A percentile compares a stretch with the other conserved stretches of the same genome.
These are phyloP conservation scores for Helarctos malayanus DNA, from an alignment of 2,797 vertebrate species.

Conservation along the genomic window DNA sequence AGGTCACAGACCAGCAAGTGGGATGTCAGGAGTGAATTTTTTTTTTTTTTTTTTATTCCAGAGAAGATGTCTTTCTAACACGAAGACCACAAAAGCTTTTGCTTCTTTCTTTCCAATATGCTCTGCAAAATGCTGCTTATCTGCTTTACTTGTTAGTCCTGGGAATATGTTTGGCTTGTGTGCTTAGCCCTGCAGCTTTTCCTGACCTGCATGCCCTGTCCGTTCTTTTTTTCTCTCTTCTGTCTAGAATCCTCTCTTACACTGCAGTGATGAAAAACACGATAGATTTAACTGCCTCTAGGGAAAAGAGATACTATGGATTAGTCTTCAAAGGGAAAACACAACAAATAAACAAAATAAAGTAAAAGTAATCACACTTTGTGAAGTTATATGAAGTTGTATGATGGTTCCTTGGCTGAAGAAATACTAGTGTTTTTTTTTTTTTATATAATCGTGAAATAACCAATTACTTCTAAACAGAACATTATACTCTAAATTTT, in stretches of 20 bases:
- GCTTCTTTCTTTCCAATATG: neutral
- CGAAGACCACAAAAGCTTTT: neutral
- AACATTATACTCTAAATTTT: neutral
- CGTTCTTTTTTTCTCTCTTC: neutral
- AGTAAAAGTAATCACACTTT: neutral
- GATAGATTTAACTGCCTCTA: neutral
- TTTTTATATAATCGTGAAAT: neutral
- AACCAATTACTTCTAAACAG: neutral
- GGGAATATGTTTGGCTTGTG: neutral
- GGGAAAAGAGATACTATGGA: neutral
- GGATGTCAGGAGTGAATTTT: neutral
- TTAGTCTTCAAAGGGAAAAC: neutral
- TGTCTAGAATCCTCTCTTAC: neutral
- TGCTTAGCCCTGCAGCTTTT: constrained; percentile 16
- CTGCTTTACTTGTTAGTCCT: neutral
- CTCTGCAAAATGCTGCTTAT: neutral
- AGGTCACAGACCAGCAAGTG: neutral
- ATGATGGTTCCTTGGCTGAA: neutral
- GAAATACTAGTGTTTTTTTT: neutral
- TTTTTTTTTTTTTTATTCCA: neutral
- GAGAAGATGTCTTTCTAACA: constrained; percentile 21
- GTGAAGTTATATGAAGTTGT: neutral
- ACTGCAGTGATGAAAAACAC: neutral
- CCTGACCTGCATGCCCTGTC: neutral
- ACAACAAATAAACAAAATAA: neutral